Base-by-base conservation (phyloP, 2,888 invertebrate species). In the Ochropleura leucogaster region DNA sequence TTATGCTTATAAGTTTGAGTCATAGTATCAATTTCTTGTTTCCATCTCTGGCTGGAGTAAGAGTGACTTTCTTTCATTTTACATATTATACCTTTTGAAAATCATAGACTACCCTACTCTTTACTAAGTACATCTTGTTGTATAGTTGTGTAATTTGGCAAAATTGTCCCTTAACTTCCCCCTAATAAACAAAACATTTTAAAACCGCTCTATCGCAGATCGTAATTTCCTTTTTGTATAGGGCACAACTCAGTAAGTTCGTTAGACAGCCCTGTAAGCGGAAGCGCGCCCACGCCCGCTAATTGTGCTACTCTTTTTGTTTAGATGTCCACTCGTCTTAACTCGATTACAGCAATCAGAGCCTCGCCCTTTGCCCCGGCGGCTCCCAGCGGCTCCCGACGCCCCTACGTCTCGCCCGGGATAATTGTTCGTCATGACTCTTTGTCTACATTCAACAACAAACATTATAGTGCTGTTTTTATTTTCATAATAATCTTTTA, bases 341-440 rank as follows among this genome's bases (percentile, higher is more conserved):
- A 96, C 94, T 96, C 95, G 94, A 96, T 96, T 96, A 96, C 89
- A 90, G 88, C 95, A 96, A 96, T 96, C 96, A 95, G 92, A 93
- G 91, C 87, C 89, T 88, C 87, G 95, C 94, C 95, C 96, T 95
- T 93, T 96, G 95, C 88, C 94, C 93, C 60, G 71, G 30, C 53
- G 44, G 59, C 69, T 74, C 79, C 73, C 47, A 60, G 53, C 49
- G 42, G 16, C 82, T 51, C 69, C 85, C 87, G 86, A 89, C 94
- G 94, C 92, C 93, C 92, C 88, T 81, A 66, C 85, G 93, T 94
- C 94, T 94, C 88, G 72, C 76, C 68, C 74, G 68, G 75, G 49
- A 79, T 89, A 88, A 90, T 90, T 89, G 88, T 86, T 85, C 79
- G 78, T 77, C 81, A 88, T 82, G 71, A 77, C 82, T 82, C 82